Conservation (phyloP, 2,888 invertebrate species). For the Helleia helle region DNA sequence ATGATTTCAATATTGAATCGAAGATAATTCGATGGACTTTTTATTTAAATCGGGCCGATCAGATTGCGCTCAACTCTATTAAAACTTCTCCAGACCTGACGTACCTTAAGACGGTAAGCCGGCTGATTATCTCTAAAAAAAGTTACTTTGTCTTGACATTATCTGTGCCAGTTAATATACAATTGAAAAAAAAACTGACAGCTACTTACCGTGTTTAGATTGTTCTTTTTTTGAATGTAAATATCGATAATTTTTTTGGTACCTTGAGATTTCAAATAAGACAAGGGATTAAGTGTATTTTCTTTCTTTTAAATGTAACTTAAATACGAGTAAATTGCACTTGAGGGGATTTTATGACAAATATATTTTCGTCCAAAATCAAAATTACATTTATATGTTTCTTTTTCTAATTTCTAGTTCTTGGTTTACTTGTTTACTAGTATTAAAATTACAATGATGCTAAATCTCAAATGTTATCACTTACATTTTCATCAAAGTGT, state of each 20-base stretch:
- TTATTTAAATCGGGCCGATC: constrained; percentile 51
- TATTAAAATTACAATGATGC: too few species aligned
- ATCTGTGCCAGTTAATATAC: constrained; percentile 68
- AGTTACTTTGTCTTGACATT: constrained; percentile 49
- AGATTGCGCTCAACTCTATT: constrained; percentile 62
- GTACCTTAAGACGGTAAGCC: constrained; percentile 70
- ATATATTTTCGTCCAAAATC: too few species aligned
- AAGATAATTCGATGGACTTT: constrained; percentile 26
- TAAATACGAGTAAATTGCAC: too few species aligned
- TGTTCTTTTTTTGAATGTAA: constrained; percentile 2
- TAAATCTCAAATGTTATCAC: too few species aligned
- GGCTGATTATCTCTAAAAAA: constrained; percentile 59
- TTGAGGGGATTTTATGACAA: too few species aligned
- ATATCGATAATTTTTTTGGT: not conserved
- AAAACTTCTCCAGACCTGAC: constrained; percentile 62
- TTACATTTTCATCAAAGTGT: too few species aligned
- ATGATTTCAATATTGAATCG: too few species aligned
- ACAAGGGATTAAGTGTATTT: too few species aligned
- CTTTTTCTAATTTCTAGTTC: too few species aligned
- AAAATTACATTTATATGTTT: too few species aligned
- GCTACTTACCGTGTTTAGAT: constrained; percentile 20
- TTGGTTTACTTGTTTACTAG: too few species aligned
- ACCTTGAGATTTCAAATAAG: not conserved
- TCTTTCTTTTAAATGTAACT: too few species aligned
- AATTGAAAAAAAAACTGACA: constrained; percentile 65